These are phyloP conservation scores for Andrena bucephala DNA, from an alignment of 2,888 invertebrate genomes.

Conservation along the genomic window DNA sequence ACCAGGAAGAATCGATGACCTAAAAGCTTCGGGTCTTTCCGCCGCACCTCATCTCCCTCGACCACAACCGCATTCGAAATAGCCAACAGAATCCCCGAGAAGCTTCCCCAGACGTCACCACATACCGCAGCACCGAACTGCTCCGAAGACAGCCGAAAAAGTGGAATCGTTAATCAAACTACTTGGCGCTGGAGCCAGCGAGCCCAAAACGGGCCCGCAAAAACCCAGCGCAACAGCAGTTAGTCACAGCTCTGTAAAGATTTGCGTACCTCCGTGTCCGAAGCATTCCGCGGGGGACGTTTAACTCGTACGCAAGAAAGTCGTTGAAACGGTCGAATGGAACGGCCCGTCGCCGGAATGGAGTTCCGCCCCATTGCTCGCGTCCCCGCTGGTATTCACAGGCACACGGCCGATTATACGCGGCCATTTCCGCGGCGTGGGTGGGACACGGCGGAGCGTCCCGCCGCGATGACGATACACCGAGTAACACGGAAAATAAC, in stretches of 20 bases:
- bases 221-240: too few relatives aligned
- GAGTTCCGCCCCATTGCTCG: not conserved
- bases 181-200: slow-evolving; percentile 6
- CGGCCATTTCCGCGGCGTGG: not conserved
- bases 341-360: not conserved
- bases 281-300: not conserved
- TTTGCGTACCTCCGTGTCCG: not conserved
- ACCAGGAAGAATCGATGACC: too few relatives aligned
- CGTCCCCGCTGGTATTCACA: not conserved
- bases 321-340: slow-evolving; percentile 6
- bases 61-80: too few relatives aligned
- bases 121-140: too few relatives aligned
- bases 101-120: too few relatives aligned
- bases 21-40: too few relatives aligned
- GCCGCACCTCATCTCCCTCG: too few relatives aligned
- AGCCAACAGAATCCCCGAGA: too few relatives aligned
- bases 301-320: not conserved
- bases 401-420: slow-evolving; percentile 13
- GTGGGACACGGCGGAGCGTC: not conserved
- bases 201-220: not conserved
- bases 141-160: too few relatives aligned
- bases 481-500: slow-evolving; percentile 34
- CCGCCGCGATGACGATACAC: not conserved
- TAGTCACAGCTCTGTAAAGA: not conserved
- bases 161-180: not conserved